Base-by-base conservation (phyloP, 2,888 invertebrate species). In the Sarcophaga carnaria region DNA sequence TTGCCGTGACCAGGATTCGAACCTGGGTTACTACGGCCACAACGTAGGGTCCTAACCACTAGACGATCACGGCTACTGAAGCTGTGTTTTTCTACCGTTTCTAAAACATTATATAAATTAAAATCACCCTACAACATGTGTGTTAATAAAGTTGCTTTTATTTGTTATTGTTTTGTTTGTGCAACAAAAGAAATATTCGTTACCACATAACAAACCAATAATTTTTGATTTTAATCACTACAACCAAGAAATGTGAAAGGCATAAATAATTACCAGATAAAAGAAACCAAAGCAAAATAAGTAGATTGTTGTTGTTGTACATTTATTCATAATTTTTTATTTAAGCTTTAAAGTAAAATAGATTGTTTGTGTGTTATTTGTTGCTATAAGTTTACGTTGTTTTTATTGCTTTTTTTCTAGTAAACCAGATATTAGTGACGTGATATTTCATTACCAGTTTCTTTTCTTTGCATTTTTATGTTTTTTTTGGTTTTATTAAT, bases 21-120 rank as follows among this genome's bases (percentile, higher is more conserved):
- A 92, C 93, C 92, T 93, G 93, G 92, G 92, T 92, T 93, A 92
- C 92, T 90, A 92, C 92, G 92, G 93, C 93, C 92, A 92, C 93
- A 93, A 93, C 92, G 93, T 93, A 90, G 92, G 92, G 92, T 92
- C 92, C 92, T 92, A 92, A 92, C 92, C 92, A 92, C 92, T 92
- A 92, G 92, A 92, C 92, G 92, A 92, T 92, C 93, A 92, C 92
- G 92, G 93, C 93, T 92, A 89, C 22, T 3, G 80, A 82, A 70
- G 79, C 27, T 14, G n/a, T 75, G 60, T 64, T 5, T 11, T 3
- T 10, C 5, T 0, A 20, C 4, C 1, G 14, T 8, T 17, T 45
- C 45, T 59, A 80, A 14, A 54, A 63, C 62, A 0, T 5, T 0
- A 5, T 49, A 74, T 63, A 67, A 77, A 63, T 70, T 22, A 37